Conservation (phyloP, 1,140 invertebrate genomes). For the Laodelphax striatellus region DNA sequence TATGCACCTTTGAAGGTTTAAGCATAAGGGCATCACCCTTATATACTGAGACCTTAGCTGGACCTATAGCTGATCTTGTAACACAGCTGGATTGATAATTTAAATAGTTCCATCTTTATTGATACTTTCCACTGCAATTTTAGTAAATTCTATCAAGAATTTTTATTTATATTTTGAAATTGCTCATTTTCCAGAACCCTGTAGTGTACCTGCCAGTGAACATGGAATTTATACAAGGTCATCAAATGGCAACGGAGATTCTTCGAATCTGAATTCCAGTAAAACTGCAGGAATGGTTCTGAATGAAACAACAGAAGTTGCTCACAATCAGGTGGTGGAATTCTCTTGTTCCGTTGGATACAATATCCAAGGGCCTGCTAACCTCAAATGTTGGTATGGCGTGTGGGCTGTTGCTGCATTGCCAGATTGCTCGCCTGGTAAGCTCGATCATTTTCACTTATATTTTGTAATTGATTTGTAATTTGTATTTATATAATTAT, state of each 20-base stretch:
- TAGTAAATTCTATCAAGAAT: too few species aligned
- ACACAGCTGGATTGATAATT: too few species aligned
- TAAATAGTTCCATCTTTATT: too few species aligned
- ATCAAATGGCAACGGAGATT: background rate
- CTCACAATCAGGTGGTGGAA: conserved; percentile 41
- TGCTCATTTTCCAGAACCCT: conserved; percentile 45
- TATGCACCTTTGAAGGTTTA: too few species aligned
- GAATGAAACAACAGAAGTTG: conserved; percentile 27
- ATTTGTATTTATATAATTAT: too few species aligned
- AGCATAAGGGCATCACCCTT: too few species aligned
- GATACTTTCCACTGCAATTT: too few species aligned
- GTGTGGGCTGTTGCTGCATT: conserved; percentile 60
- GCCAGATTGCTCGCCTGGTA: conserved; percentile 64
- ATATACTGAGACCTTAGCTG: too few species aligned
- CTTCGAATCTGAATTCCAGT: background rate
- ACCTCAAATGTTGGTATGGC: conserved; percentile 62
- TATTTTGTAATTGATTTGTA: too few species aligned
- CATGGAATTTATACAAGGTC: conserved; percentile 45
- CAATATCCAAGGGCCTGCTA: conserved; percentile 53
- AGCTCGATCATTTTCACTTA: background rate
- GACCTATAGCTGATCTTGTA: too few species aligned
- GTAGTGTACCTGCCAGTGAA: conserved; percentile 46
- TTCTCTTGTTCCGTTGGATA: conserved; percentile 54
- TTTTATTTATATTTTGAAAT: too few species aligned
- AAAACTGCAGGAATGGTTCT: conserved; percentile 31